Evolutionary conservation across 2,888 invertebrate species (phyloP), one percentile per base, ranked within the genome.

Genomic region (Drosophila niveifrons): DNA sequence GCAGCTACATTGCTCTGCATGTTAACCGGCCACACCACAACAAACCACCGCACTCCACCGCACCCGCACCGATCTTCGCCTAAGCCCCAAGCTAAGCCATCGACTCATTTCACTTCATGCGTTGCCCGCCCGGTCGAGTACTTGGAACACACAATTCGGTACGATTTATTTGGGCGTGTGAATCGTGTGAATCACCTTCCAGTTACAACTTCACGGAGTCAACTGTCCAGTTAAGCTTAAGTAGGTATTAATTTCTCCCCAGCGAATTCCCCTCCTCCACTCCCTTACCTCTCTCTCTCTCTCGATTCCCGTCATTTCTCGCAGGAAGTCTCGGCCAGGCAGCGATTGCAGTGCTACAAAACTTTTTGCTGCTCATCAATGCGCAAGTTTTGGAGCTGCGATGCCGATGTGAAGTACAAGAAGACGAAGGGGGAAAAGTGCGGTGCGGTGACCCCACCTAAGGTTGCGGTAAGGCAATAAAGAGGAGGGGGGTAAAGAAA

Each of bases 211-310:
- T 53, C 31, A 52, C 55, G 48, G 52, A 75, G 65, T 72, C 77
- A 72, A 75, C 85, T 83, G 83, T 80, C 74, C 89, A 82, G 80
- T 82, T 79, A 72, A 75, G 86, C 86, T 87, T 91, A 90, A 91
- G 90, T 89, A 90, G 90, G 89, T 83, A 91, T 91, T 90, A 91
- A 89, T 90, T 88, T 86, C 82, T 83, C 85, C 84, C 89, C 78
- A 86, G 75, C 72, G 81, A 71, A 70, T 50, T 7, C 39, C 41
- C 15, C 23, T 2, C 47, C 6, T 23, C 23, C 23, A 23, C 23
- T 23, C 23, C 23, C 23, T 23, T 0, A 23, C 23, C 23, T 23
- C 23, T 23, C 23, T 6, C 23, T 6, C 23, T 23, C 23, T 23
- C 23, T 6, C 23, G 11, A 36, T 36, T n/a, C 36, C 36, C 36